Base-by-base conservation (phyloP, 2,113 vertebrate species). In the Siniperca knerii region DNA sequence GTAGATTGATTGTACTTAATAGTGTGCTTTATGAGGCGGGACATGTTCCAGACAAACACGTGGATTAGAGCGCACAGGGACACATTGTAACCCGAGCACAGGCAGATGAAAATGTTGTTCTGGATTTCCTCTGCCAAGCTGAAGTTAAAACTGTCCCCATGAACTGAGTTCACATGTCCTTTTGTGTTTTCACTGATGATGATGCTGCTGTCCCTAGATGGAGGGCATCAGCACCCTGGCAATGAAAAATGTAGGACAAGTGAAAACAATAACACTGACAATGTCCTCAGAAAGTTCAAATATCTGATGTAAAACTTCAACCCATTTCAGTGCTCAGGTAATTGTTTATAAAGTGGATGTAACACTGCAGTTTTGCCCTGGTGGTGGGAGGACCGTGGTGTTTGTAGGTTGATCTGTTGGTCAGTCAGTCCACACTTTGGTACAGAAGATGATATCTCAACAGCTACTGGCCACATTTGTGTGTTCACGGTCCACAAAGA, bases 11-110 rank as follows among this genome's bases (percentile, higher is more conserved):
- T 91, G 83, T 78, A 78, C 83, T 87, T 83, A 89, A 89, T 66
- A 66, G 84, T 91, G 72, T 77, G 76, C 85, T 91, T 87, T 81
- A 75, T 25, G 84, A 67, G 71, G 81, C 33, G 68, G 81, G 80
- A 92, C 75, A 87, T 93, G 89, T 93, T 93, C 90, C 83, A 81
- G 90, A 93, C 88, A 82, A 79, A 88, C 87, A 85, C 46, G 9
- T 86, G 92, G 93, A 93, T 94, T 94, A 94, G 83, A 75, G 89
- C 75, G 76, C 73, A 46, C 83, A 57, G 81, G 86, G 75, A 88
- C 86, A 90, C 87, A 91, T 50, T 83, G 91, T 92, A 76, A 87
- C 86, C 29, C 57, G 12, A 79, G 86, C 64, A 60, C 57, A 66
- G 87, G 46, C 79, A 83, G 86, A 92, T 86, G 76, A 83, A 83